Evolutionary conservation across 37 sponge, comb jelly and placozoan species (phyloP).

Genomic region (Ianthella basta): DNA sequence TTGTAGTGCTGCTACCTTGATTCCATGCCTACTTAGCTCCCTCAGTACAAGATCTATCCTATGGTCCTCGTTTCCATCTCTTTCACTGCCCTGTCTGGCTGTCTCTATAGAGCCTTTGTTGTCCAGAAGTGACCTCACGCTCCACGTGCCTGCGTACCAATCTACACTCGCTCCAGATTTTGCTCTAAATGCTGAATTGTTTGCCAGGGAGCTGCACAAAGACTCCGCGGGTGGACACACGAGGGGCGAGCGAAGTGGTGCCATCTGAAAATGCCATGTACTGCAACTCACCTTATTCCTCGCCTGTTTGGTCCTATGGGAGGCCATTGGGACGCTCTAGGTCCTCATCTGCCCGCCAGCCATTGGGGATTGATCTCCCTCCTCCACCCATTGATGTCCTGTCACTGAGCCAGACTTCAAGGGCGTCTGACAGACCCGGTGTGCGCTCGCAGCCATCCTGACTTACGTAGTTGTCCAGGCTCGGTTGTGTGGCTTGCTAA

Average conservation of each 20-base stretch:
- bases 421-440: neutral
- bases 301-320: neutral
- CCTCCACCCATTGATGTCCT: slow-evolving; percentile 12
- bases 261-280: slow-evolving; percentile 12
- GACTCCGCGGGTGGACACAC: slow-evolving; percentile 22
- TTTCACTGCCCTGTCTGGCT: no score
- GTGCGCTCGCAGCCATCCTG: slow-evolving; percentile 2
- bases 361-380: slow-evolving; percentile 4
- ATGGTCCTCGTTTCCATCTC: slow-evolving; percentile 1
- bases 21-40: slow-evolving; percentile 7
- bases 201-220: slow-evolving; percentile 11
- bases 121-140: no score
- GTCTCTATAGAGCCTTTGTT: no score
- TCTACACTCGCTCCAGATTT: slow-evolving; percentile 14
- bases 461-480: slow-evolving; percentile 1
- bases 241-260: slow-evolving; percentile 10
- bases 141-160: slow-evolving; percentile 25
- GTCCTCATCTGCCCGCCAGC: slow-evolving; percentile 25
- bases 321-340: neutral
- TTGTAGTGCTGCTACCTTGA: slow-evolving; percentile 18
- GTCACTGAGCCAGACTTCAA: slow-evolving; percentile 22
- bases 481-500: neutral
- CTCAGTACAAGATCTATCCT: slow-evolving; percentile 25
- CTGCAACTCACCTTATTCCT: slow-evolving; percentile 16
- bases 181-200: slow-evolving; percentile 14